phyloP scores from a whole-genome alignment of 2,797 vertebrate genomes.

The Decapterus maruadsi region DNA sequence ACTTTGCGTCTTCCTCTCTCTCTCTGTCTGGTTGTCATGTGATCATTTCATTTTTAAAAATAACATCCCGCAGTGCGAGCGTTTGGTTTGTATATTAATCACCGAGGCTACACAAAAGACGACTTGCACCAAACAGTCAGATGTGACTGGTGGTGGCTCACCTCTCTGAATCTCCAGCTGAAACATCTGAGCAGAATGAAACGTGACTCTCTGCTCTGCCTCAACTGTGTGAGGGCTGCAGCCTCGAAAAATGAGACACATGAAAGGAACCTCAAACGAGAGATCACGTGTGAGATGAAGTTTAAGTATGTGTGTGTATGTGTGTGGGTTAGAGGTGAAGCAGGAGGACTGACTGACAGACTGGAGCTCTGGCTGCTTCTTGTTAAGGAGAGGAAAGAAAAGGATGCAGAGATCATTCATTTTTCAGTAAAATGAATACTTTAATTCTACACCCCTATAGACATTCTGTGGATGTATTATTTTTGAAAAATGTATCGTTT shows the following conservation, averaged over 20 bases:
- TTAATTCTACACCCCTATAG: too few relatives aligned
- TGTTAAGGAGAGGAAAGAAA: not conserved
- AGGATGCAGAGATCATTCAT: too few relatives aligned
- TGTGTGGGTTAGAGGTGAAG: not conserved
- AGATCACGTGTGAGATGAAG: constrained; percentile 13
- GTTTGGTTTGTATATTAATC: not conserved
- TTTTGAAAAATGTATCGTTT: too few relatives aligned
- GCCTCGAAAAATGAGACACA: too few relatives aligned
- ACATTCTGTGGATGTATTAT: too few relatives aligned
- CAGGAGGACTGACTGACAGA: not conserved
- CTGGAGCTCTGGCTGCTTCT: not conserved
- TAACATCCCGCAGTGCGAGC: not conserved
- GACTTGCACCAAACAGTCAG: not conserved
- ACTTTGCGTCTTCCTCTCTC: not conserved
- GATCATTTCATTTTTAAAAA: not conserved
- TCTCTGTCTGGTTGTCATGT: not conserved
- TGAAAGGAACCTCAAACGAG: not conserved
- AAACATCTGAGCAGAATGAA: constrained; percentile 1
- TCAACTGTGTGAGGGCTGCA: not conserved
- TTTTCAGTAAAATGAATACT: too few relatives aligned
- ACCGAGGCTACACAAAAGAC: not conserved
- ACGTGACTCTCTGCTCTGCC: not conserved
- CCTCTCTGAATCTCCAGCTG: not conserved
- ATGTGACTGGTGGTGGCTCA: not conserved
- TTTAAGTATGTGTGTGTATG: constrained; percentile 2